phyloP scores from a whole-genome alignment of 2,797 vertebrate genomes.

The Semotilus atromaculatus region DNA sequence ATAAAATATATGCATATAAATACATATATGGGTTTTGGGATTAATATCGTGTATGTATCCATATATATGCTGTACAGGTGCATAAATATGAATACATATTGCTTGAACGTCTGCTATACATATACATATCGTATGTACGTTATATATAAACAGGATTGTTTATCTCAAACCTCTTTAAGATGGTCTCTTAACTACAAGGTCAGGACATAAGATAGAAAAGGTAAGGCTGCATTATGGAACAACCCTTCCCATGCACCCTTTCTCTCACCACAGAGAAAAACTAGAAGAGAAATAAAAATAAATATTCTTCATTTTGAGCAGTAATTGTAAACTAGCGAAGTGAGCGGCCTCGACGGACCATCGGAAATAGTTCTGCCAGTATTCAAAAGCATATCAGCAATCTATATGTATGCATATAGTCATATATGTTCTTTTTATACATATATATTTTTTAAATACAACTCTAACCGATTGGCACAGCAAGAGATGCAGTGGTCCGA shows the following conservation, averaged over 20 bases:
- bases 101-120: conserved; percentile 86
- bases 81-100: conserved; percentile 81
- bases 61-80: conserved; percentile 76
- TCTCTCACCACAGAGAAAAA: conserved; percentile 75
- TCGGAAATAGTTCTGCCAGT: conserved; percentile 92
- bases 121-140: conserved; percentile 91
- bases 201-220: conserved; percentile 84
- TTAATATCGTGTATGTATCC: conserved; percentile 81
- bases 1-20: conserved; percentile 87
- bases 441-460: conserved; percentile 82
- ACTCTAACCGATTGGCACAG: conserved; percentile 91
- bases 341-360: conserved; percentile 76
- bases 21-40: conserved; percentile 82
- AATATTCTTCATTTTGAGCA: conserved; percentile 69
- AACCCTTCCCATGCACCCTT: conserved; percentile 82
- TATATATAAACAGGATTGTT: conserved; percentile 96
- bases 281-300: conserved; percentile 76
- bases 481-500: conserved; percentile 91
- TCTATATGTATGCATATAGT: conserved; percentile 81
- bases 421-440: conserved; percentile 82
- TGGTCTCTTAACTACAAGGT: conserved; percentile 91
- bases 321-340: conserved; percentile 85
- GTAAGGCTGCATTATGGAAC: conserved; percentile 83
- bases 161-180: conserved; percentile 92
- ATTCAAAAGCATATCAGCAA: conserved; percentile 96